phyloP scores from a whole-genome alignment of 2,888 invertebrate species.

The Rhogogaster chlorosoma region DNA sequence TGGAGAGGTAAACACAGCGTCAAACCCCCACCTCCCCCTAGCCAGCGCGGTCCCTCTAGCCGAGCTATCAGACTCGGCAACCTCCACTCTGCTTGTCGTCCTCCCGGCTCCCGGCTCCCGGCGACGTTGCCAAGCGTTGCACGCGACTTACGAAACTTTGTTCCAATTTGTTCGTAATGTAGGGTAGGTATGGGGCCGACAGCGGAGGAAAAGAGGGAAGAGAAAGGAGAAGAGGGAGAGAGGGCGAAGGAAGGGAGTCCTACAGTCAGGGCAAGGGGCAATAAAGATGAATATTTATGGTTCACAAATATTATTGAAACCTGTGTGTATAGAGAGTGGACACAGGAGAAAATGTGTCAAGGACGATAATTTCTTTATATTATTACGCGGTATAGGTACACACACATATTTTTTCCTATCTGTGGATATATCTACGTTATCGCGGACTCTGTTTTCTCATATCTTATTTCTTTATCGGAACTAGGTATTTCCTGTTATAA shows the following conservation, averaged over 20 bases:
- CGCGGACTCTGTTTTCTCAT: not conserved
- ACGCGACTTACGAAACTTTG: slow-evolving; percentile 57
- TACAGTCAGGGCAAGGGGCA: slow-evolving; percentile 21
- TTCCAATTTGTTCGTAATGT: slow-evolving; percentile 59
- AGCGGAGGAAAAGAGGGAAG: slow-evolving; percentile 52
- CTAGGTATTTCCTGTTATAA: not conserved
- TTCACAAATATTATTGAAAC: slow-evolving; percentile 46
- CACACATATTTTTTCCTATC: not conserved
- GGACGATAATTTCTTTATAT: slow-evolving; percentile 42
- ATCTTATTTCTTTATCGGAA: slow-evolving; percentile 1
- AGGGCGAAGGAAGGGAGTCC: not conserved
- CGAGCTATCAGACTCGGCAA: slow-evolving; percentile 48
- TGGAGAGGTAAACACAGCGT: slow-evolving; percentile 69
- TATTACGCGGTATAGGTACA: slow-evolving; percentile 3
- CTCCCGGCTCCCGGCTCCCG: slow-evolving; percentile 51
- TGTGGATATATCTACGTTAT: not conserved
- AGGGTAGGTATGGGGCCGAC: slow-evolving; percentile 28
- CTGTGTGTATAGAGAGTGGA: slow-evolving; percentile 16
- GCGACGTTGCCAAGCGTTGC: slow-evolving; percentile 55
- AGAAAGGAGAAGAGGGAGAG: slow-evolving; percentile 55
- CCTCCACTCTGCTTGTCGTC: slow-evolving; percentile 50
- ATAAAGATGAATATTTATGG: slow-evolving; percentile 47
- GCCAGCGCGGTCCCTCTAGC: not conserved
- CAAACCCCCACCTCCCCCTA: slow-evolving; percentile 54
- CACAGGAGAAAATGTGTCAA: slow-evolving; percentile 39